Evolutionary conservation across 2,888 invertebrate species (phyloP), one percentile per base, ranked within the genome.

Genomic region (Eupithecia subumbrata): DNA sequence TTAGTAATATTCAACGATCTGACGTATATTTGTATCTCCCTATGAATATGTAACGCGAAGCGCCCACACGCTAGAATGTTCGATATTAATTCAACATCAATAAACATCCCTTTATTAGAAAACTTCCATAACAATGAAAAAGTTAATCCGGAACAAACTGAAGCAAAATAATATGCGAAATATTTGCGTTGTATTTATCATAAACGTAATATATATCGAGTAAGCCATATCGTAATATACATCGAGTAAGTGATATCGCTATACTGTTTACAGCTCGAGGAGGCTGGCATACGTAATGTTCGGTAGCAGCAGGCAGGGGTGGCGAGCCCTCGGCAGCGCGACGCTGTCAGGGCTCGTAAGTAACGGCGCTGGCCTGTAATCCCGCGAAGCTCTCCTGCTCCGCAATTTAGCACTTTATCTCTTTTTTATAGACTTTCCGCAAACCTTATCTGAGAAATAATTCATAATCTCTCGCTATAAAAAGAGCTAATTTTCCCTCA

Each of bases 401-500:
- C 77, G 69, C 69, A 74, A 67, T 74, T 73, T 72, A 67, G 60
- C 76, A 69, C 73, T 78, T 78, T 76, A 76, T 76, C 73, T 71
- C 76, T 63, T 64, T 77, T 77, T 77, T 77, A 77, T 77, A 72
- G 77, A 77, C 72, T 77, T 74, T 56, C 72, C 77, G 74, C 77
- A 69, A 76, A 72, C 72, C 77, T 77, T 77, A 77, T 77, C 77
- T 56, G 48, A 34, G 72, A 72, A 77, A 77, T 77, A 77, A 77
- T 77, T 77, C 77, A 77, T 77, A 77, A 77, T 77, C 74, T 77
- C 72, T 72, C 72, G 70, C 77, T 74, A 74, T 77, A 77, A 77
- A 77, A 77, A 77, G 72, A 77, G 74, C 77, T 77, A 77, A 74
- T 77, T 77, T 77, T 74, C 77, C 74, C 77, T 77, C 74, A 67